These are phyloP conservation scores for Gulo gulo DNA, from an alignment of 2,113 vertebrate genomes.

Conservation along the genomic window DNA sequence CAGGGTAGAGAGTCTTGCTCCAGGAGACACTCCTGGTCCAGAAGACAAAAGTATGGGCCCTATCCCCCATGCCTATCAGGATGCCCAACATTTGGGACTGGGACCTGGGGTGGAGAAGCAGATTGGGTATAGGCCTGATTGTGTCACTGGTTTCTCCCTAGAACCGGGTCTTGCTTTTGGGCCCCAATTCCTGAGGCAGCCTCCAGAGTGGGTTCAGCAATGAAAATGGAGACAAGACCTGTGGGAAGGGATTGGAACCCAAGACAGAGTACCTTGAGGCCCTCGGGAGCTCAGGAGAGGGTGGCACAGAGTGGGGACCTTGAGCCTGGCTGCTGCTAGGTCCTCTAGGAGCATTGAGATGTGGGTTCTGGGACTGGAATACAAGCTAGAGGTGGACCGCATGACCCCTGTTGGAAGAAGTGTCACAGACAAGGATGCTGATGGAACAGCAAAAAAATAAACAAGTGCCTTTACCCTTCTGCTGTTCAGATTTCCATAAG, in stretches of 20 bases:
- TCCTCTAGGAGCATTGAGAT: neutral
- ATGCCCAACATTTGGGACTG: neutral
- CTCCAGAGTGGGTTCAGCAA: neutral
- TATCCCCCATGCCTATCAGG: neutral
- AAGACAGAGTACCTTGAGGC: rapidly evolving
- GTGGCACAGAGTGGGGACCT: neutral
- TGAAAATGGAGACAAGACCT: neutral
- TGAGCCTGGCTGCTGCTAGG: neutral
- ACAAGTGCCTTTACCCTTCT: too few species aligned
- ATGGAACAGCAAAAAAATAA: neutral
- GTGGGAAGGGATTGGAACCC: neutral
- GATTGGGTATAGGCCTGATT: too few species aligned
- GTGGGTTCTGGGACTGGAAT: neutral
- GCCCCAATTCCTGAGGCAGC: neutral
- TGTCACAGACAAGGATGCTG: neutral
- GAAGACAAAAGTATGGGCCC: neutral
- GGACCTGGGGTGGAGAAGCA: too few species aligned
- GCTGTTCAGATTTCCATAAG: neutral
- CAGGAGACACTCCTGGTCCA: neutral
- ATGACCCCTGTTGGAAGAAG: neutral
- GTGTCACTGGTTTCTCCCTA: neutral
- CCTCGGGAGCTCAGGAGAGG: neutral
- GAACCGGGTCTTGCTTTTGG: neutral
- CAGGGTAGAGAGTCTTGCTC: neutral
- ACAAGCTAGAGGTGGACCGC: neutral